Evolutionary conservation across 2,113 vertebrate genomes (phyloP).

Genomic region (Neolamprologus cancellatus): DNA sequence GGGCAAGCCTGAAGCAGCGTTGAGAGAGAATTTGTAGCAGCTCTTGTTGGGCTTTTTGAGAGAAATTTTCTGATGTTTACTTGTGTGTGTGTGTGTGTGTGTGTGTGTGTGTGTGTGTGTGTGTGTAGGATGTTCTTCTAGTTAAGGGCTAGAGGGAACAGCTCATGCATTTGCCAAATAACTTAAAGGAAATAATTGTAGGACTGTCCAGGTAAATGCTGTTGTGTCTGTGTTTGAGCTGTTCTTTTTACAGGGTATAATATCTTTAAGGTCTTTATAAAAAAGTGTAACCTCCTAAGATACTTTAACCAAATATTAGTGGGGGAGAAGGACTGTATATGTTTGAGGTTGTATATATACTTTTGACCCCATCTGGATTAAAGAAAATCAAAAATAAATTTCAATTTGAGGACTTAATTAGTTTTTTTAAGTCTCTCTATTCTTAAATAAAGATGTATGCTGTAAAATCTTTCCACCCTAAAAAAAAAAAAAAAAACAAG

Average conservation of each 20-base stretch:
- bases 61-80: neutral
- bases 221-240: neutral
- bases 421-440: neutral
- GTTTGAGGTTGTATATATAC: neutral
- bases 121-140: conserved; percentile 7
- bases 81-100: neutral
- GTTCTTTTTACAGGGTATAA: neutral
- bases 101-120: too few species aligned
- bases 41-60: neutral
- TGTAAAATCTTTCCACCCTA: neutral
- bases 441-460: neutral
- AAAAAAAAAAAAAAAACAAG: neutral
- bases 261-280: neutral
- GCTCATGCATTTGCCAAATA: conserved; percentile 41
- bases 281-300: neutral
- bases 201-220: conserved; percentile 53
- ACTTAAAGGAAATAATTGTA: conserved; percentile 48
- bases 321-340: neutral
- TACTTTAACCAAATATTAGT: neutral
- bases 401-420: neutral
- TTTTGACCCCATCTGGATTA: neutral
- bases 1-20: neutral
- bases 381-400: neutral
- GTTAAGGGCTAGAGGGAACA: conserved; percentile 22
- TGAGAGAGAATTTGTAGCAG: neutral